These are phyloP conservation scores for Bombyx mori DNA, from an alignment of 1,140 invertebrate species.

Conservation along the genomic window ASM3026992v2 NC_085119.1:9562001-9562500, in stretches of 20 bases:
- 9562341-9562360: not conserved
- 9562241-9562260: no score
- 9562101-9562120: slow-evolving; percentile 6
- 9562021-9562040: slow-evolving; percentile 3
- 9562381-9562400: not conserved
- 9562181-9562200: no score
- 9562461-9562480: no score
- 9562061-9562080: slow-evolving; percentile 5
- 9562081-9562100: slow-evolving; percentile 8
- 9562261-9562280: no score
- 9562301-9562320: not conserved
- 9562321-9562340: not conserved
- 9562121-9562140: slow-evolving; percentile 8
- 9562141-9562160: slow-evolving; percentile 1
- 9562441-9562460: no score
- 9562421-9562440: no score
- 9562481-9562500: no score
- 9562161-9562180: slow-evolving; percentile 1
- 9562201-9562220: no score
- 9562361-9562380: no score
- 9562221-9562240: no score
- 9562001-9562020: slow-evolving; percentile 3
- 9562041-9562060: not conserved
- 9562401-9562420: no score
- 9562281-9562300: not conserved